These are phyloP conservation scores for Lepidostoma basale DNA, from an alignment of 1,140 invertebrate species.

Conservation along the genomic window DNA sequence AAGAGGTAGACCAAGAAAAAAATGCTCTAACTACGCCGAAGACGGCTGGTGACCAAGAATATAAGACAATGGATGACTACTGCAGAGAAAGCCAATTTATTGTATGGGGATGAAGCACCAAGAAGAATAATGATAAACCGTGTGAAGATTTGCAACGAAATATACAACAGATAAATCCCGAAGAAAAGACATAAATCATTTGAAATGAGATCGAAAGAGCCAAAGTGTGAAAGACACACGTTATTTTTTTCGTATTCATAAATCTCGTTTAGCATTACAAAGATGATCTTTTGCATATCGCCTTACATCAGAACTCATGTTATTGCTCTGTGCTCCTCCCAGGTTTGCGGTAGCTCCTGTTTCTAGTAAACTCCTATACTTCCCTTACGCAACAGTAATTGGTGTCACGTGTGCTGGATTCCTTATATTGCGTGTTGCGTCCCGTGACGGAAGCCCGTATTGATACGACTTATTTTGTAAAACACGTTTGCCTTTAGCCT, in stretches of 20 bases:
- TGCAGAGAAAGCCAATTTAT: not conserved
- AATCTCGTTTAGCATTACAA: slow-evolving; percentile 9
- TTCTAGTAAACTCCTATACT: slow-evolving; percentile 1
- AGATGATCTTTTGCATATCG: slow-evolving; percentile 26
- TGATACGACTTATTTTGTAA: not conserved
- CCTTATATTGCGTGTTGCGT: not conserved
- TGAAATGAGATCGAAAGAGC: not conserved
- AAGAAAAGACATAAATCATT: slow-evolving; percentile 1
- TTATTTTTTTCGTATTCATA: slow-evolving; percentile 17
- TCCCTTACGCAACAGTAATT: slow-evolving; percentile 11
- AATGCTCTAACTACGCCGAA: too few species aligned
- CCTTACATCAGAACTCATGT: not conserved
- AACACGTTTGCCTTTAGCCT: too few species aligned
- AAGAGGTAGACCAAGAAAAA: too few species aligned
- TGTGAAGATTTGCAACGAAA: not conserved
- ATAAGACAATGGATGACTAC: not conserved
- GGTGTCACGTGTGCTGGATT: slow-evolving; percentile 19
- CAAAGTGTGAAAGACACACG: slow-evolving; percentile 10
- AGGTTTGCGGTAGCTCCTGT: not conserved
- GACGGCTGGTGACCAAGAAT: too few species aligned
- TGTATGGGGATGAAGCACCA: not conserved
- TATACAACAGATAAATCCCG: not conserved
- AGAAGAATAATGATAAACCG: not conserved
- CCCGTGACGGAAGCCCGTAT: not conserved
- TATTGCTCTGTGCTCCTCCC: not conserved